Base-by-base conservation (phyloP, 2,888 invertebrate genomes). In the Macaria notata region DNA sequence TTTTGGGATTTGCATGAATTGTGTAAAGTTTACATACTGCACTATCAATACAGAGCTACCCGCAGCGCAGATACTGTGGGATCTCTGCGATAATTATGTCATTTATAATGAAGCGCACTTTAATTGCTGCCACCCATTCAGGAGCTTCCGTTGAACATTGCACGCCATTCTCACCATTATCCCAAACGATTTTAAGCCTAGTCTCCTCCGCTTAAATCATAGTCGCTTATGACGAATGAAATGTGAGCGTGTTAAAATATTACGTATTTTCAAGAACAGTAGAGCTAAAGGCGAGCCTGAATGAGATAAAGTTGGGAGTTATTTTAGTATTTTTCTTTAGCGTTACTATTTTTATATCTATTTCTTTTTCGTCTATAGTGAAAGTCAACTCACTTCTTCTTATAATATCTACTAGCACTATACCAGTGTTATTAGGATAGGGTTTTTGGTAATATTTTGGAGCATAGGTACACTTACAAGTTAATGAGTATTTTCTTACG, bases 11-110 rank as follows among this genome's bases (percentile, higher is more conserved):
- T 1, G 1, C 19, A 2, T 19, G 1, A 19, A 36, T 31, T 31
- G 31, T 45, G 8, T 8, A 3, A 31, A 45, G 45, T 45, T 45
- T 31, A 31, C 3, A n/a, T n/a, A 41, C 41, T 41, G 19, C 8
- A 3, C 7, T 45, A 31, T 9, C 3, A 3, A 3, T 44, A 29
- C 9, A 54, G 39, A 45, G 44, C 4, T 7, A 31, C 2, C 33
- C 43, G 31, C 49, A 46, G 46, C 42, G 44, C 47, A 44, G 47
- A 50, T 54, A 61, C 56, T 66, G 55, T 33, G 59, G 68, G 51
- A 62, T 70, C 65, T 64, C 50, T 48, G 63, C 65, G 63, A 66
- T 78, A 77, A 79, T 73, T 74, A 76, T 71, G 70, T 75, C 73
- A 71, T 72, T 75, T 70, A 74, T 74, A 75, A 76, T 69, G 67